Percentiles rank a stretch among this genome's conserved stretches.
phyloP scores from a whole-genome alignment of 2,113 vertebrate species.

The Verasper variegatus region DNA sequence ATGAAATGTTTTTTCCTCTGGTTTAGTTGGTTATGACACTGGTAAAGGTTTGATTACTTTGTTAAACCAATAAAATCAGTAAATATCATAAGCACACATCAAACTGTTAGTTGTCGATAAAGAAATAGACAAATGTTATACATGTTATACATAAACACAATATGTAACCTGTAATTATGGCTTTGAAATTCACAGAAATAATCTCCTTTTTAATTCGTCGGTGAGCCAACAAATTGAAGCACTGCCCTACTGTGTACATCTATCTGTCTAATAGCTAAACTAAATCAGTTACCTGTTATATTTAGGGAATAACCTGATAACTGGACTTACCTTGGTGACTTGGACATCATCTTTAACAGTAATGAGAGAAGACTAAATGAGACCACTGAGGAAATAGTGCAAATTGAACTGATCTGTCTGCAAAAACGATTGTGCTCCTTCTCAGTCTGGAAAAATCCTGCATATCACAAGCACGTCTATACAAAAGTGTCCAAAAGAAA shows the following conservation, averaged over 20 bases:
- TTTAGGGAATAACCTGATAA: background rate
- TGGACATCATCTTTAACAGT: slow-evolving; percentile 62
- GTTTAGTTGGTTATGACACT: no score
- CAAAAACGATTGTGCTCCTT: background rate
- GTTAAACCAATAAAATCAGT: no score
- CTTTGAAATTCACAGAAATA: background rate
- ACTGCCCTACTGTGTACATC: no score
- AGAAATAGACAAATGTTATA: no score
- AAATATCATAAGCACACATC: no score
- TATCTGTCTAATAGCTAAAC: no score
- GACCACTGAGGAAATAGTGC: background rate
- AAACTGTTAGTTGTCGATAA: no score
- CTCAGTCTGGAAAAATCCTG: background rate
- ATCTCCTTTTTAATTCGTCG: background rate
- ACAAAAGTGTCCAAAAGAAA: slow-evolving; percentile 20
- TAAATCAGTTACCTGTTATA: background rate
- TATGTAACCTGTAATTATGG: background rate
- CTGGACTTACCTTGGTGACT: slow-evolving; percentile 58
- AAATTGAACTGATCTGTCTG: no score
- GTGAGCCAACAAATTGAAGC: no score
- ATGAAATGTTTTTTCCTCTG: no score
- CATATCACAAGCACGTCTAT: slow-evolving; percentile 16
- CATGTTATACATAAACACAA: background rate
- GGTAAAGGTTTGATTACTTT: no score
- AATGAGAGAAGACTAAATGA: background rate